These are phyloP conservation scores for Pelosia muscerda DNA, from an alignment of 2,888 invertebrate species.

Conservation along the genomic window DNA sequence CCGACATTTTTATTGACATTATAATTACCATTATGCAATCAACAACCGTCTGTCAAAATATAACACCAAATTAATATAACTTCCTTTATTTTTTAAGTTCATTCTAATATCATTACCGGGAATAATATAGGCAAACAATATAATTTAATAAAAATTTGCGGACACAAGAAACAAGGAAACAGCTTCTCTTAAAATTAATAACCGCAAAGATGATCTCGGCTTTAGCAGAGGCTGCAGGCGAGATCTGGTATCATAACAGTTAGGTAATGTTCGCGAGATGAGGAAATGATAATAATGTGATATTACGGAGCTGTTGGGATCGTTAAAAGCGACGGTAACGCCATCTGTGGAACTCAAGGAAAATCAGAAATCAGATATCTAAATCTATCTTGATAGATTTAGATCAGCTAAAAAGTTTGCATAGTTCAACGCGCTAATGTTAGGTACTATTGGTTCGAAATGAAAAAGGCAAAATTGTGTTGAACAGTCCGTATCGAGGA, in stretches of 20 bases:
- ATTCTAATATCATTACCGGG: neutral
- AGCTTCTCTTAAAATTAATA: constrained; percentile 8
- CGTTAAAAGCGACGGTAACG: constrained; percentile 30
- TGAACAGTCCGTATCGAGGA: too few relatives aligned
- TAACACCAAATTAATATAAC: neutral
- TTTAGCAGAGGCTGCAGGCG: neutral
- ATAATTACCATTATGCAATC: too few relatives aligned
- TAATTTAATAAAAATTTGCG: neutral
- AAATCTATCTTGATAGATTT: too few relatives aligned
- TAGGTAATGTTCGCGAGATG: constrained; percentile 17
- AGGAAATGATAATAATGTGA: constrained; percentile 33
- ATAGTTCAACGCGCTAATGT: too few relatives aligned
- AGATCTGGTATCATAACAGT: constrained; percentile 9
- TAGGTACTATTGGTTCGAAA: too few relatives aligned
- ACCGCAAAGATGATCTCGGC: neutral
- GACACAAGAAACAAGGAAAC: neutral
- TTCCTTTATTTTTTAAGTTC: neutral
- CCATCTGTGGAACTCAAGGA: constrained; percentile 10
- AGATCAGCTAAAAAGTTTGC: too few relatives aligned
- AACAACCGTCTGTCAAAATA: neutral
- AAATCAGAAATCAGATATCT: neutral
- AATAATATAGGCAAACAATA: neutral
- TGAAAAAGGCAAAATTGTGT: too few relatives aligned
- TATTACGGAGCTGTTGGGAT: constrained; percentile 13
- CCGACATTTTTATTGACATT: too few relatives aligned